A percentile compares a stretch with the other conserved stretches of the same genome.
phyloP scores from a whole-genome alignment of 1,140 invertebrate species.

The Paraescarpia echinospica region DNA sequence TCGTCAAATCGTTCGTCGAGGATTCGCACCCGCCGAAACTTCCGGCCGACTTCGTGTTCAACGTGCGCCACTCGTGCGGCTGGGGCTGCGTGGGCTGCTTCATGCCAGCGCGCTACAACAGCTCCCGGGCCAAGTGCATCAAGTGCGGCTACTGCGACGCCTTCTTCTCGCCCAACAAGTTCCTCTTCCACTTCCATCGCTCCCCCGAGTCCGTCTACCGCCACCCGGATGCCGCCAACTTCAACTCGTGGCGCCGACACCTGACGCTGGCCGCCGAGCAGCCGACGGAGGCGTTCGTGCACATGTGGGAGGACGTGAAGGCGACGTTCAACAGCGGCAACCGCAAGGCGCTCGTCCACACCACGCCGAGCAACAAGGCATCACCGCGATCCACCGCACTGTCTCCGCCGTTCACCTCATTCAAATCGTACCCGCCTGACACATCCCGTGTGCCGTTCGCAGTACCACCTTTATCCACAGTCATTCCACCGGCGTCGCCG shows the following conservation, averaged over 20 bases:
- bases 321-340: slow-evolving; percentile 97
- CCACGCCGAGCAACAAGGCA: neutral
- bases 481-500: no score
- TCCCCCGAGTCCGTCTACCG: slow-evolving; percentile 51
- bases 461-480: neutral
- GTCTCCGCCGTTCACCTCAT: neutral
- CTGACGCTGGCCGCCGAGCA: slow-evolving; percentile 78
- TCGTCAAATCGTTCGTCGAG: slow-evolving; percentile 91
- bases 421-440: neutral
- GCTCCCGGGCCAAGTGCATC: slow-evolving; percentile 39
- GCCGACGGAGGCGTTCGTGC: slow-evolving; percentile 37
- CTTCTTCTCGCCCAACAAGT: slow-evolving; percentile 95
- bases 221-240: slow-evolving; percentile 90
- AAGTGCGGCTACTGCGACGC: slow-evolving; percentile 61
- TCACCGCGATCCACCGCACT: neutral
- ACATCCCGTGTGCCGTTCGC: neutral
- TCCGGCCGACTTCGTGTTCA: slow-evolving; percentile 91
- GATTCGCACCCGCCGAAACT: slow-evolving; percentile 83
- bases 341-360: slow-evolving; percentile 68
- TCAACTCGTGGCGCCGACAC: slow-evolving; percentile 93
- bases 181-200: slow-evolving; percentile 92
- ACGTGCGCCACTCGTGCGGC: slow-evolving; percentile 88
- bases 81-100: slow-evolving; percentile 91
- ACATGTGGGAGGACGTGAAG: slow-evolving; percentile 81
- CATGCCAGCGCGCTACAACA: slow-evolving; percentile 72